These are phyloP conservation scores for Ennomos fuscantarius DNA, from an alignment of 2,888 invertebrate species.

Conservation along the genomic window DNA sequence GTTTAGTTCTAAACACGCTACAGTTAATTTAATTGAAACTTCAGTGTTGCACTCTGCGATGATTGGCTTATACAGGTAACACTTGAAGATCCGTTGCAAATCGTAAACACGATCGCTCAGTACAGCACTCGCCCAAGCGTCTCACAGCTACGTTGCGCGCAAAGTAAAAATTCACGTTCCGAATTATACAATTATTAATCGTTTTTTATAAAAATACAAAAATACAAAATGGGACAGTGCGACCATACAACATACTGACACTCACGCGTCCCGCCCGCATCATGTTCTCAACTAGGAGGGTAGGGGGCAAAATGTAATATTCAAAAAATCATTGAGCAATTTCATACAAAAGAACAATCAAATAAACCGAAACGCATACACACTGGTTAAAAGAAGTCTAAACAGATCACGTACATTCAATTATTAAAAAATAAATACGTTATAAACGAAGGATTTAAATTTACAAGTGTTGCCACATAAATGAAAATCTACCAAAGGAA, in stretches of 20 bases:
- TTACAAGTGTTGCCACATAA: conserved; percentile 49
- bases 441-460: conserved; percentile 39
- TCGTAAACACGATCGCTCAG: conserved; percentile 27
- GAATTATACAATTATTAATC: conserved; percentile 78
- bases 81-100: conserved; percentile 53
- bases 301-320: conserved; percentile 66
- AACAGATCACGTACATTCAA: conserved; percentile 35
- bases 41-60: conserved; percentile 11
- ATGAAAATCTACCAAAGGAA: conserved; percentile 53
- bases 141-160: conserved; percentile 69
- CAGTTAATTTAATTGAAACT: neutral
- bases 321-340: conserved; percentile 77
- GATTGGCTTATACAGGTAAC: conserved; percentile 20
- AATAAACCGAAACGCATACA: conserved; percentile 61
- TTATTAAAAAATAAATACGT: conserved; percentile 46
- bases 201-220: conserved; percentile 85
- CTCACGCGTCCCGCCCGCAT: conserved; percentile 71
- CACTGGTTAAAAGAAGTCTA: conserved; percentile 44
- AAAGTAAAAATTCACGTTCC: conserved; percentile 78
- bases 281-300: conserved; percentile 63
- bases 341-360: conserved; percentile 69
- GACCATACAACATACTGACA: conserved; percentile 64
- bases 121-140: conserved; percentile 55
- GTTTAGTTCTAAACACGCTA: no score
- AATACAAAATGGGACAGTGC: conserved; percentile 85